These are phyloP conservation scores for Ceryle rudis DNA, from an alignment of 2,797 vertebrate genomes.

Conservation along the genomic window DNA sequence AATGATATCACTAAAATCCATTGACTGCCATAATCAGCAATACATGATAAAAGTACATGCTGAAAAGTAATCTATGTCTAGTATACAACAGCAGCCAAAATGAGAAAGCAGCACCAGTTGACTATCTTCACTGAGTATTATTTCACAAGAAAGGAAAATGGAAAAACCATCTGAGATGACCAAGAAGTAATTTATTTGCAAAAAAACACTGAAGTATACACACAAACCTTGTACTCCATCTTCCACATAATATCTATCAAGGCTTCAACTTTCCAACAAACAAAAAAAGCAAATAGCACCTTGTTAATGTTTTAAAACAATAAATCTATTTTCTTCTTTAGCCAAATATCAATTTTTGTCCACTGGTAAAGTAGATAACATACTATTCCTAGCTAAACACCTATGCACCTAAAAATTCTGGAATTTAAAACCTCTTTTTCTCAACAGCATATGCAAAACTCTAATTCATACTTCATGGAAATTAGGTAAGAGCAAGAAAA, in stretches of 20 bases:
- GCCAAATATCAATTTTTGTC: not conserved
- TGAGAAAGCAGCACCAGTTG: not conserved
- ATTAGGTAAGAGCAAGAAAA: not conserved
- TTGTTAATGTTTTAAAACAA: not conserved
- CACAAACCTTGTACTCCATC: not conserved
- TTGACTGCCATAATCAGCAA: not conserved
- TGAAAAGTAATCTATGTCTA: not conserved
- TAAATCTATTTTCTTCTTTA: not conserved
- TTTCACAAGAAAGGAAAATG: not conserved
- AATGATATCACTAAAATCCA: not conserved
- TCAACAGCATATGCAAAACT: not conserved
- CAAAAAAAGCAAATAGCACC: not conserved
- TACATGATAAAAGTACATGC: not conserved
- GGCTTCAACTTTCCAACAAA: not conserved
- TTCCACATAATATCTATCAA: not conserved
- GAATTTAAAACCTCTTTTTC: not conserved
- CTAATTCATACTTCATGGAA: not conserved
- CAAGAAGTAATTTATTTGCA: not conserved
- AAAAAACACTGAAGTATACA: not conserved
- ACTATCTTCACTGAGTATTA: not conserved
- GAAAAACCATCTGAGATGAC: not conserved
- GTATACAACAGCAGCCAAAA: not conserved
- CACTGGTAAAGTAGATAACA: not conserved
- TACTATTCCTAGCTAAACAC: not conserved
- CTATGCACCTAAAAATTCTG: not conserved